A percentile compares a stretch with the other conserved stretches of the same genome.
Conservation (phyloP, 1,140 invertebrate genomes). For the Hypothenemus hampei region DNA sequence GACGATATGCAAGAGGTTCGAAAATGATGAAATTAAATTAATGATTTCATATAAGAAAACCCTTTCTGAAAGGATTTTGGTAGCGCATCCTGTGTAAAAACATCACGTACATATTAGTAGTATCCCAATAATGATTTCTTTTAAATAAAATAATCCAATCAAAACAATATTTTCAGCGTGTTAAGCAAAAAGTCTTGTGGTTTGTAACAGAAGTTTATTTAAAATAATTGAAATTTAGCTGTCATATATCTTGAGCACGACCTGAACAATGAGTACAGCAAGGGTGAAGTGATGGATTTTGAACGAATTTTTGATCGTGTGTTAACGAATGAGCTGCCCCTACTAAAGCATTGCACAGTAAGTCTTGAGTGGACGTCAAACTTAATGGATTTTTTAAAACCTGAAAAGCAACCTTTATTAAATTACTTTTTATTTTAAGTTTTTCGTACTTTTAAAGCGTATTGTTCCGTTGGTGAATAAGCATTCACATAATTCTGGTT, state of each 20-base stretch:
- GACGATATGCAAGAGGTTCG: too few relatives aligned
- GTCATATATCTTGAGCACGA: slow-evolving; percentile 44
- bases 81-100: too few relatives aligned
- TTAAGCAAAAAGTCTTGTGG: too few relatives aligned
- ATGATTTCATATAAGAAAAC: too few relatives aligned
- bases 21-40: too few relatives aligned
- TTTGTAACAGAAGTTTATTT: too few relatives aligned
- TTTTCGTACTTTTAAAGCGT: slow-evolving; percentile 13
- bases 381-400: slow-evolving; percentile 41
- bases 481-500: slow-evolving; percentile 33
- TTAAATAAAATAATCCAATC: too few relatives aligned
- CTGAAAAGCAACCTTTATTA: slow-evolving; percentile 13
- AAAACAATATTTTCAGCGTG: too few relatives aligned
- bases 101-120: too few relatives aligned
- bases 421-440: background rate
- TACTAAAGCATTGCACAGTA: slow-evolving; percentile 45
- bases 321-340: slow-evolving; percentile 44
- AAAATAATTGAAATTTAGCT: too few relatives aligned
- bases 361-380: slow-evolving; percentile 40
- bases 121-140: too few relatives aligned
- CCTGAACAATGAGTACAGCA: slow-evolving; percentile 48
- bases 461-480: slow-evolving; percentile 1
- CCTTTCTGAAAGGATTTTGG: too few relatives aligned
- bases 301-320: slow-evolving; percentile 37
- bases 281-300: slow-evolving; percentile 36